Percentiles rank a stretch among this genome's conserved stretches.
Conservation (phyloP, 2,113 vertebrate species). For the Melanerpes aurifrons region DNA sequence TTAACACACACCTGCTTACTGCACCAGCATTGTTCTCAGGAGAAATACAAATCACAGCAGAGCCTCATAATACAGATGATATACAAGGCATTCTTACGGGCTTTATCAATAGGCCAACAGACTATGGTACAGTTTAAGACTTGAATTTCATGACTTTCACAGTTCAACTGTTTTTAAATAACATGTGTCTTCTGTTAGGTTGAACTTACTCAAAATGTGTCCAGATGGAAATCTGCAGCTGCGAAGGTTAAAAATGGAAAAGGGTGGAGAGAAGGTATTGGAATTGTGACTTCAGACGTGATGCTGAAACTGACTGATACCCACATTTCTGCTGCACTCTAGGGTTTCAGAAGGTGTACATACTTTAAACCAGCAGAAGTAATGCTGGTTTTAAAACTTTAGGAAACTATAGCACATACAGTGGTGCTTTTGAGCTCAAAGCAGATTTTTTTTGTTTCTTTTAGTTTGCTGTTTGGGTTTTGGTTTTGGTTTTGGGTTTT, state of each 20-base stretch:
- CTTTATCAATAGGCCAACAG: background rate
- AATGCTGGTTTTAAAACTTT: fast-evolving
- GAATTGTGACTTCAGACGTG: background rate
- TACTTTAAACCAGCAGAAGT: background rate
- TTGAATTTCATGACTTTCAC: background rate
- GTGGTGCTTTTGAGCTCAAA: background rate
- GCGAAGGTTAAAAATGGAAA: background rate
- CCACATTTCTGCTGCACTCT: background rate
- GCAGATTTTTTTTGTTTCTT: background rate
- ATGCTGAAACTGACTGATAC: background rate
- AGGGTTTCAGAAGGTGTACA: background rate
- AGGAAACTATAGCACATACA: background rate
- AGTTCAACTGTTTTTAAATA: background rate
- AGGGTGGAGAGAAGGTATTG: fast-evolving
- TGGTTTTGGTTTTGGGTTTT: too few relatives aligned
- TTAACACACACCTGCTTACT: background rate
- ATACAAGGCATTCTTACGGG: background rate
- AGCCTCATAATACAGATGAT: background rate
- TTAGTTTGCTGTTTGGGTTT: too few relatives aligned
- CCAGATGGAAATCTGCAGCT: background rate
- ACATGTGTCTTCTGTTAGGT: background rate
- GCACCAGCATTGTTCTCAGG: background rate
- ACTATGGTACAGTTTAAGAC: background rate
- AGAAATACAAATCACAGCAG: background rate
- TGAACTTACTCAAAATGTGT: background rate